phyloP scores from a whole-genome alignment of 2,888 invertebrate genomes.

The Protula sp. region DNA sequence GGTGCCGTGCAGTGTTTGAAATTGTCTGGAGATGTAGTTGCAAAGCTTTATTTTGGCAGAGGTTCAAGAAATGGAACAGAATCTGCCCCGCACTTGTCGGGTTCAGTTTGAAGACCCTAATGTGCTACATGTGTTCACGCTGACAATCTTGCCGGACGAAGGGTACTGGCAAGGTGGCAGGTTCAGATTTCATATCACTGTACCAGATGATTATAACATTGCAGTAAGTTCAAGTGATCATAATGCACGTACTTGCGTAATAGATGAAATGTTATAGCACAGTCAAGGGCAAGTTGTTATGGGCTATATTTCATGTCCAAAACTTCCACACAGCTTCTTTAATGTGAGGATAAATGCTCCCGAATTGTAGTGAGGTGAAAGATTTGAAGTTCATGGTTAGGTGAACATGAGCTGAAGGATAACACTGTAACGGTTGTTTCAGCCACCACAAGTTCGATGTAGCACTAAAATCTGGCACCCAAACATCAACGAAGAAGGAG shows the following conservation, averaged over 20 bases:
- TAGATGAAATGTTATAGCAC: no score
- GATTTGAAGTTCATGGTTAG: no score
- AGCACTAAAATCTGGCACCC: constrained; percentile 92
- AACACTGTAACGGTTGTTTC: no score
- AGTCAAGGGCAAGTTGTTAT: no score
- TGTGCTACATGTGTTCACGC: constrained; percentile 71
- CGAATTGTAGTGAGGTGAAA: no score
- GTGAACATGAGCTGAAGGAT: no score
- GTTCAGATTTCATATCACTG: constrained; percentile 78
- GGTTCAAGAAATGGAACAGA: constrained; percentile 78
- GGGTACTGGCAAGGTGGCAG: constrained; percentile 84
- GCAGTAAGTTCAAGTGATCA: constrained; percentile 80
- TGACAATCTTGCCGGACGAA: constrained; percentile 82
- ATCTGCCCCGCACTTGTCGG: constrained; percentile 73
- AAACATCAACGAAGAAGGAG: constrained; percentile 88
- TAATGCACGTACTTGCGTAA: no score
- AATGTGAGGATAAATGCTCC: no score
- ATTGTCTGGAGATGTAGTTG: background rate
- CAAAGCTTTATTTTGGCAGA: constrained; percentile 51
- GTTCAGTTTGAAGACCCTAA: constrained; percentile 77
- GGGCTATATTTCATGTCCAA: no score
- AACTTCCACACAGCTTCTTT: no score
- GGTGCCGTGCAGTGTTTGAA: constrained; percentile 1
- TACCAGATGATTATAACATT: constrained; percentile 94
- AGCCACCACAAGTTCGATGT: constrained; percentile 90